Evolutionary conservation across 2,888 invertebrate genomes (phyloP).

Genomic region (Atethmia centrago): DNA sequence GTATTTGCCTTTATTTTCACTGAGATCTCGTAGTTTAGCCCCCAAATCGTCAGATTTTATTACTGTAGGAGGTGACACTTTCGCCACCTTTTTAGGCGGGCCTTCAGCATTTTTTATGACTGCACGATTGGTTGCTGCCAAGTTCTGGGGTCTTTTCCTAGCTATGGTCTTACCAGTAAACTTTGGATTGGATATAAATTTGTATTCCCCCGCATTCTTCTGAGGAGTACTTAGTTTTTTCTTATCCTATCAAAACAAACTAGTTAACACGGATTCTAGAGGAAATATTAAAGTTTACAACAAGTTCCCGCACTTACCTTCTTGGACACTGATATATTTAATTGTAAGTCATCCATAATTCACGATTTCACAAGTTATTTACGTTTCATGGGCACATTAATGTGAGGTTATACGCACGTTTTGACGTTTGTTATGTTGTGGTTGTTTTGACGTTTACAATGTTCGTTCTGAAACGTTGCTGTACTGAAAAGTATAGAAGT

Average conservation of each 20-base stretch:
- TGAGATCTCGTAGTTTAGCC: conserved; percentile 81
- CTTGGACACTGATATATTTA: conserved; percentile 84
- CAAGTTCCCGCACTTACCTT: conserved; percentile 74
- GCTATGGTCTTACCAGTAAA: conserved; percentile 87
- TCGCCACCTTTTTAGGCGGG: conserved; percentile 78
- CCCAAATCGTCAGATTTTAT: conserved; percentile 75
- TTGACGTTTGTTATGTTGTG: conserved; percentile 68
- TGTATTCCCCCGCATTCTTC: conserved; percentile 81
- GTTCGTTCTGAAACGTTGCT: conserved; percentile 52
- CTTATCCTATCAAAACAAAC: conserved; percentile 69
- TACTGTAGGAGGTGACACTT: conserved; percentile 62
- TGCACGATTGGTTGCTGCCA: conserved; percentile 64
- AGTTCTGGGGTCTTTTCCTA: conserved; percentile 82
- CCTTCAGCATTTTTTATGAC: conserved; percentile 73
- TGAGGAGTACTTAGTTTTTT: conserved; percentile 72
- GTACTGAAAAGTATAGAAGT: neutral
- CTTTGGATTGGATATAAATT: conserved; percentile 84
- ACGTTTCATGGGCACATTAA: conserved; percentile 38
- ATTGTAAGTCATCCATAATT: conserved; percentile 88
- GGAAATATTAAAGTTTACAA: neutral
- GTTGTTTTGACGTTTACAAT: conserved; percentile 51
- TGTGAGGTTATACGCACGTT: conserved; percentile 77
- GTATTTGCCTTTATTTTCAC: conserved; percentile 87
- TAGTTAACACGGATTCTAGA: conserved; percentile 4
- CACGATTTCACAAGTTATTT: conserved; percentile 45